phyloP scores from a whole-genome alignment of 2,888 invertebrate genomes.

The Sipunculus nudus region DNA sequence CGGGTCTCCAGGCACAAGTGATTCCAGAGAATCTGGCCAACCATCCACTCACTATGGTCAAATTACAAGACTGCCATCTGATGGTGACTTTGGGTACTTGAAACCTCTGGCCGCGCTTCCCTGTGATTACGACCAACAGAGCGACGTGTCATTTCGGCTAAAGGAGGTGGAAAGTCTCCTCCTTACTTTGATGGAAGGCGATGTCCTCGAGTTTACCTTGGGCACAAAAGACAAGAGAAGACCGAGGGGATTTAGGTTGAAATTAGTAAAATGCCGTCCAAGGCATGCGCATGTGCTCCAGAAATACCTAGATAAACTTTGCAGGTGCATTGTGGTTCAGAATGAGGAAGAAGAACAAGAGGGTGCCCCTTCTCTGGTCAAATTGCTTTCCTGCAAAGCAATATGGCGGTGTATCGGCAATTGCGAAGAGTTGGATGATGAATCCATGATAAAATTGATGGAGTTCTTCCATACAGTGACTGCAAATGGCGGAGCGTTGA shows the following conservation, averaged over 20 bases:
- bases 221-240: background rate
- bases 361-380: too few species aligned
- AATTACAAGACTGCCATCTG: too few species aligned
- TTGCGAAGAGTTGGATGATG: background rate
- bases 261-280: background rate
- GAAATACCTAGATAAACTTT: background rate
- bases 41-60: too few species aligned
- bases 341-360: background rate
- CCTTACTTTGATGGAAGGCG: background rate
- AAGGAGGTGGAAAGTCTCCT: too few species aligned
- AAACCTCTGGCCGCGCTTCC: too few species aligned
- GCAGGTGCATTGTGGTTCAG: background rate
- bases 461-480: background rate
- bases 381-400: background rate
- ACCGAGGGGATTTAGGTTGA: background rate
- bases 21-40: too few species aligned
- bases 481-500: background rate
- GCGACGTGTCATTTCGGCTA: too few species aligned
- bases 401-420: background rate
- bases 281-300: background rate
- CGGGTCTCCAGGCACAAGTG: too few species aligned
- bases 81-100: too few species aligned
- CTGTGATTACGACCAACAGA: too few species aligned
- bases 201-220: background rate
- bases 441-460: background rate